These are phyloP conservation scores for Lagocephalus sceleratus DNA, from an alignment of 2,797 vertebrate genomes.

Conservation along the genomic window DNA sequence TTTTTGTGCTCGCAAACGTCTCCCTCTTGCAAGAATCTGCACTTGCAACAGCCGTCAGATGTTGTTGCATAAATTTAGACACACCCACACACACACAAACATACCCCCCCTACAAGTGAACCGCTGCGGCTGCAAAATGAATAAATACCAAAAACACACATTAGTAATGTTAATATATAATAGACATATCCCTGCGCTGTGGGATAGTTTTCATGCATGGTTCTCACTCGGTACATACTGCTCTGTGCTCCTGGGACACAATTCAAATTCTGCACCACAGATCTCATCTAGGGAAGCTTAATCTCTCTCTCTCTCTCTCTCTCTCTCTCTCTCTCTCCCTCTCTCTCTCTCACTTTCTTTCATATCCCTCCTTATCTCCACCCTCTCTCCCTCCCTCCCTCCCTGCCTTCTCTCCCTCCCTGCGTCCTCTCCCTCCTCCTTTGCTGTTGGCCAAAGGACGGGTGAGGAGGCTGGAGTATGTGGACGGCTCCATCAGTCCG, in stretches of 20 bases:
- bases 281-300: constrained; percentile 76
- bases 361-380: neutral
- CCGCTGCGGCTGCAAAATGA: constrained; percentile 19
- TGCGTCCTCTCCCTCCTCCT: constrained; percentile 54
- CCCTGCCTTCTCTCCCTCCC: constrained; percentile 52
- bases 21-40: constrained; percentile 29
- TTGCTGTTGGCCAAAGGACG: constrained; percentile 80
- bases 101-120: constrained; percentile 37
- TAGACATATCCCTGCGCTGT: constrained; percentile 53
- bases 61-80: constrained; percentile 64
- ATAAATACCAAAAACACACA: constrained; percentile 14
- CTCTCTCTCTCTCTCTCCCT: constrained; percentile 35
- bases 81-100: constrained; percentile 67
- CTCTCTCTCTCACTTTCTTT: constrained; percentile 23
- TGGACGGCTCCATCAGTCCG: constrained; percentile 84
- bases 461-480: constrained; percentile 87
- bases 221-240: constrained; percentile 50
- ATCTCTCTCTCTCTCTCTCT: constrained; percentile 65
- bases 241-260: constrained; percentile 63
- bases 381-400: constrained; percentile 25
- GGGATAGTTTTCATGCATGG: constrained; percentile 30
- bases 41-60: constrained; percentile 38
- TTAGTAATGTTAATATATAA: constrained; percentile 52
- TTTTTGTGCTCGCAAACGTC: constrained; percentile 15
- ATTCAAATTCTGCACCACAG: constrained; percentile 72